These are phyloP conservation scores for Tachypleus tridentatus DNA, from an alignment of 1,140 invertebrate species.

Conservation along the genomic window DNA sequence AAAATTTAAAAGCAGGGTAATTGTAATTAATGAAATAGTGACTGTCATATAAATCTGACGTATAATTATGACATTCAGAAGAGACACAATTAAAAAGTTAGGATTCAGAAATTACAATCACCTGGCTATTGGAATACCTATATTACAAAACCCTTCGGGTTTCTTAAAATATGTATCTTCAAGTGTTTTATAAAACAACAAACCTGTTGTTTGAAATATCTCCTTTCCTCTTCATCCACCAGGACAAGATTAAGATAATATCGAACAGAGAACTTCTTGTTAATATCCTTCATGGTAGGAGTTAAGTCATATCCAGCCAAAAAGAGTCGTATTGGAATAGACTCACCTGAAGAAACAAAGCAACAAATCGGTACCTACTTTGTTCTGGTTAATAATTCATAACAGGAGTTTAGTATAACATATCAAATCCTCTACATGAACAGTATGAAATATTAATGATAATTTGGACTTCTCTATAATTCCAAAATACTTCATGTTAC, in stretches of 20 bases:
- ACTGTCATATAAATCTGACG: too few relatives aligned
- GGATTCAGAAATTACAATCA: slow-evolving; percentile 5
- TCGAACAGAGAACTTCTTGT: slow-evolving; percentile 97
- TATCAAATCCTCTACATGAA: neutral
- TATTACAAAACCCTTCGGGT: neutral
- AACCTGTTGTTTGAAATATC: slow-evolving; percentile 99
- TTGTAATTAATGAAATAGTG: too few relatives aligned
- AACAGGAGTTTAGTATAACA: neutral
- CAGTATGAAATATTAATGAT: too few relatives aligned
- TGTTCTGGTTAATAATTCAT: neutral
- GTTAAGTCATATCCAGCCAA: slow-evolving; percentile 94
- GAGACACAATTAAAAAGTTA: too few relatives aligned
- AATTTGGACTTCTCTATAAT: too few relatives aligned
- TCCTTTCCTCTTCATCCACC: slow-evolving; percentile 96
- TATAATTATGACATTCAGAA: too few relatives aligned
- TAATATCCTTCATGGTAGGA: slow-evolving; percentile 99
- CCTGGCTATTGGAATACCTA: neutral
- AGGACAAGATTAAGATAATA: slow-evolving; percentile 98
- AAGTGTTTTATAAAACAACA: too few relatives aligned
- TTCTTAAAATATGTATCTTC: neutral
- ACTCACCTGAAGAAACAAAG: slow-evolving; percentile 53
- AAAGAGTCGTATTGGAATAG: slow-evolving; percentile 96
- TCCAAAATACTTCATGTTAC: too few relatives aligned
- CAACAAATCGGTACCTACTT: slow-evolving; percentile 1
- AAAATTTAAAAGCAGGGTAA: too few relatives aligned